Base-by-base conservation (phyloP, 23 tunicate species). In the Botrylloides violaceus region DNA sequence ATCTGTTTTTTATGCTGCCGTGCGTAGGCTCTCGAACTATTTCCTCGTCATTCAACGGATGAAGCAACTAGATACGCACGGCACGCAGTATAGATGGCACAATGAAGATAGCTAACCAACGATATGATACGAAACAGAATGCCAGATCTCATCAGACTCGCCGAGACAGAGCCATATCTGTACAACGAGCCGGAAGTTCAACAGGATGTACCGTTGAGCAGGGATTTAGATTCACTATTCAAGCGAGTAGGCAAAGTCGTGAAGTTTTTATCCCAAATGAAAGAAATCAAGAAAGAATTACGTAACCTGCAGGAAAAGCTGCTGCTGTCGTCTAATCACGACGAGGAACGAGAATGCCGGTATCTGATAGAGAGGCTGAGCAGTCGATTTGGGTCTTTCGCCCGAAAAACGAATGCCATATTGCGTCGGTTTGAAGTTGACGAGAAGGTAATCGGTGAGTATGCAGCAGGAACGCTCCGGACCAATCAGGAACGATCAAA, bases 111-210 rank as follows among this genome's bases (percentile, higher is more conserved):
- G 12, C 53, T 9, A 43, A 15, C 15, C 53, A 21, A 7, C 36
- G 22, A 25, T 12, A 82, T 75, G 92, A 78, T 72, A 22, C 61
- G 71, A 38, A 83, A 84, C 65, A 75, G 92, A 49, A 49, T 84
- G 70, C 92, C 92, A 1, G 92, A 84, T 66, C 65, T 84, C 21
- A 2, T 84, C 21, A 20, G 50, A 33, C 76, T 84, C 32, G 76
- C 83, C 4, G 65, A 50, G 32, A 35, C 25, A 18, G 22, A 84
- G 32, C 92, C 92, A 6, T 27, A 50, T 6, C 36, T 32, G 22
- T 84, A 84, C 65, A 28, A 59, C 35, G 92, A 84, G 31, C 92
- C 92, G 2, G 92, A 84, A 73, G 20, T 12, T 18, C 83, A 84
- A 4, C 79, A 78, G 43, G 92, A 84, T 53, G 80, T 84, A 3